Conservation (phyloP, 1,140 invertebrate species). For the Pantala flavescens region DNA sequence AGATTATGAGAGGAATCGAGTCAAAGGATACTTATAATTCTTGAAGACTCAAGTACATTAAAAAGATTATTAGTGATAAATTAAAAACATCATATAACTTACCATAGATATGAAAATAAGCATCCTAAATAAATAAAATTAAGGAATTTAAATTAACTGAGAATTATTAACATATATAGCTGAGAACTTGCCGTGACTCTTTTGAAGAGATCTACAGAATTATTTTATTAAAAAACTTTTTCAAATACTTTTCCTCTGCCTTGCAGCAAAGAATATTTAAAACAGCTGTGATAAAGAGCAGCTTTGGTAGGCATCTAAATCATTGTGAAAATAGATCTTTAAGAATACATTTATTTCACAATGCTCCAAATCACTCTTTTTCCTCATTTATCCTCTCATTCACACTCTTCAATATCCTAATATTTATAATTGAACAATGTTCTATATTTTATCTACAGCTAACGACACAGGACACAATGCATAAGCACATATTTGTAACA, state of each 20-base stretch:
- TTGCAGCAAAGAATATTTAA: background rate
- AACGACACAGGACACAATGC: background rate
- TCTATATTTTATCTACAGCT: background rate
- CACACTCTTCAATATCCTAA: background rate
- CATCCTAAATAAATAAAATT: background rate
- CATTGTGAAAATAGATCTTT: background rate
- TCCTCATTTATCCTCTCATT: background rate
- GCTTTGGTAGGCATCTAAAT: background rate
- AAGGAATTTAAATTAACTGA: background rate
- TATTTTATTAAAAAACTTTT: background rate
- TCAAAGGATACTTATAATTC: background rate
- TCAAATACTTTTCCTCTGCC: background rate
- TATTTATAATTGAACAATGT: background rate
- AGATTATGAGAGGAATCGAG: background rate
- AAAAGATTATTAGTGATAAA: background rate
- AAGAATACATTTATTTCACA: background rate
- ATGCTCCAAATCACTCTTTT: background rate
- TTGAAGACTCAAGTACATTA: background rate
- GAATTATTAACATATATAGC: background rate
- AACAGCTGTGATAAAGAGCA: background rate
- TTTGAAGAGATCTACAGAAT: background rate
- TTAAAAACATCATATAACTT: slow-evolving; percentile 1
- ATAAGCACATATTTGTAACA: background rate
- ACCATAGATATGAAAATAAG: background rate
- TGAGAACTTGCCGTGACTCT: background rate